phyloP scores from a whole-genome alignment of 2,113 vertebrate species.

The Oreochromis aureus region DNA sequence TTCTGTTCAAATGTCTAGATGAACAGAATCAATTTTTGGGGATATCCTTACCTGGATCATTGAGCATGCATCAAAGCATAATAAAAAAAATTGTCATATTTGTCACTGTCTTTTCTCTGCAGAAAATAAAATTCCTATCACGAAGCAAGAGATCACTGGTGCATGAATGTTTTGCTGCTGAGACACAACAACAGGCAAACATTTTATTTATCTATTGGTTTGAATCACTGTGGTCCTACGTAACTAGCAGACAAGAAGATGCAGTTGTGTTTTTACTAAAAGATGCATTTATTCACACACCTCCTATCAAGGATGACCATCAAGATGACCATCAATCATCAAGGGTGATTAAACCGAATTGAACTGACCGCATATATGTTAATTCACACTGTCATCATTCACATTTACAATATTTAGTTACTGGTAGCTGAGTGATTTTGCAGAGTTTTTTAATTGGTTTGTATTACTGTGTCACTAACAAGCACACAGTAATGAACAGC shows the following conservation, averaged over 20 bases:
- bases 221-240: neutral
- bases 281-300: neutral
- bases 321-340: too few species aligned
- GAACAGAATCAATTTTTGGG: neutral
- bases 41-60: neutral
- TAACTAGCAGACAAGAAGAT: neutral
- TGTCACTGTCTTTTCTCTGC: neutral
- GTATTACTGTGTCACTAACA: neutral
- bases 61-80: neutral
- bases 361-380: rapidly evolving
- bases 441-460: rapidly evolving
- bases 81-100: neutral
- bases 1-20: neutral
- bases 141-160: neutral
- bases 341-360: neutral
- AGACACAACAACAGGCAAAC: rapidly evolving
- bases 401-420: neutral
- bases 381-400: rapidly evolving
- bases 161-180: neutral
- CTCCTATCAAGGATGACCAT: neutral
- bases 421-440: neutral
- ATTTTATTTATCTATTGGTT: neutral
- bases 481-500: neutral
- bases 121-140: neutral
- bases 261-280: neutral